A percentile compares a stretch with the other conserved stretches of the same genome.
Conservation (phyloP, 2,113 vertebrate species). For the Theropithecus gelada region DNA sequence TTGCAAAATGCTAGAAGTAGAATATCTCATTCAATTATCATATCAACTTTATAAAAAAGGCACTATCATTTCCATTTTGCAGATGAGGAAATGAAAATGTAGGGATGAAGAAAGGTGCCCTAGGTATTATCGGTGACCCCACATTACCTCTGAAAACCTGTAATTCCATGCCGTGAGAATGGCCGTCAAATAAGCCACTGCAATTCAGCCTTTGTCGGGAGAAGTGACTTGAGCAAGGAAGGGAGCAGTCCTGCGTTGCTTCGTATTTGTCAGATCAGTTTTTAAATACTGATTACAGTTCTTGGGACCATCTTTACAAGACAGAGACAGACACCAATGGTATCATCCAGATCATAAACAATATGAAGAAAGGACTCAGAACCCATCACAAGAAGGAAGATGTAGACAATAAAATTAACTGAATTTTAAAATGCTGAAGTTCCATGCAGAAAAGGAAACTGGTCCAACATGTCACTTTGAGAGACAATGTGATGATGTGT, state of each 20-base stretch:
- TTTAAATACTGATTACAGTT: neutral
- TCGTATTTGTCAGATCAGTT: neutral
- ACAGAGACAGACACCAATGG: neutral
- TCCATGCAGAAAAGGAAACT: neutral
- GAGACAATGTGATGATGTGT: neutral
- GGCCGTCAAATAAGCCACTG: neutral
- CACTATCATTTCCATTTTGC: neutral
- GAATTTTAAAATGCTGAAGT: neutral
- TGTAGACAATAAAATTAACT: neutral
- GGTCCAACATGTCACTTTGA: neutral
- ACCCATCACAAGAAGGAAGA: neutral
- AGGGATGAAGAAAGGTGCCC: neutral
- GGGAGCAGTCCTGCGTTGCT: accelerated
- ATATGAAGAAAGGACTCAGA: neutral
- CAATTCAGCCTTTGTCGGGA: neutral
- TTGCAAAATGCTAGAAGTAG: neutral
- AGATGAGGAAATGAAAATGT: neutral
- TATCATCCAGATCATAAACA: neutral
- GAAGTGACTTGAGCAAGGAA: neutral
- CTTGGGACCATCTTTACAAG: neutral
- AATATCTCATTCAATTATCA: neutral
- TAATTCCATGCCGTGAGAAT: neutral
- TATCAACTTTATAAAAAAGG: neutral
- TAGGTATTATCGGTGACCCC: neutral
- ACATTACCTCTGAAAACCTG: neutral